phyloP scores from a whole-genome alignment of 1,140 invertebrate species.

The Achroia grisella region DNA sequence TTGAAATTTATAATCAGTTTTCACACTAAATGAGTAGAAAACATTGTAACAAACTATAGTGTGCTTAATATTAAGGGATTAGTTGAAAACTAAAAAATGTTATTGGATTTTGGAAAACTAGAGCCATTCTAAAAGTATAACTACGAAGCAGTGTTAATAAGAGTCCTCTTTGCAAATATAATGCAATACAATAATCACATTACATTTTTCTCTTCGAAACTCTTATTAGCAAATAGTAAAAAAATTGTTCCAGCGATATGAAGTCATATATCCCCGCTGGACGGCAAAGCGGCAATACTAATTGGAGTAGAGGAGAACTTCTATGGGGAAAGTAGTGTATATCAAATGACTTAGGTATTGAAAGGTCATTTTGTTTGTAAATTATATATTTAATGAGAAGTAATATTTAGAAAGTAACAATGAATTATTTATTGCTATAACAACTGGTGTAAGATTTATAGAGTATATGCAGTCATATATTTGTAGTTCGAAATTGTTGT shows the following conservation, averaged over 20 bases:
- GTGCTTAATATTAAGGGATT: constrained; percentile 20
- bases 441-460: background rate
- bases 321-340: constrained; percentile 12
- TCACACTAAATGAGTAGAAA: too few species aligned
- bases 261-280: constrained; percentile 28
- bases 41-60: background rate
- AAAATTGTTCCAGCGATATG: constrained; percentile 24
- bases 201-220: constrained; percentile 2
- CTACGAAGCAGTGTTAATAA: constrained; percentile 35
- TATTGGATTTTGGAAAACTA: constrained; percentile 18
- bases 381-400: too few species aligned
- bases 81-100: constrained; percentile 23
- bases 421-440: background rate
- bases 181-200: constrained; percentile 6
- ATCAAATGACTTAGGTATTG: too few species aligned
- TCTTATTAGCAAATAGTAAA: constrained; percentile 13
- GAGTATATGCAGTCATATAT: background rate
- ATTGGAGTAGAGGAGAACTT: constrained; percentile 19
- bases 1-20: too few species aligned
- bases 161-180: background rate
- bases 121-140: constrained; percentile 39
- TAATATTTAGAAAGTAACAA: too few species aligned
- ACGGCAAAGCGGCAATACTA: constrained; percentile 34
- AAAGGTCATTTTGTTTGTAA: too few species aligned
- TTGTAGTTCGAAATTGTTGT: constrained; percentile 9